phyloP scores from a whole-genome alignment of 2,113 vertebrate genomes.

The Corynorhinus townsendii region DNA sequence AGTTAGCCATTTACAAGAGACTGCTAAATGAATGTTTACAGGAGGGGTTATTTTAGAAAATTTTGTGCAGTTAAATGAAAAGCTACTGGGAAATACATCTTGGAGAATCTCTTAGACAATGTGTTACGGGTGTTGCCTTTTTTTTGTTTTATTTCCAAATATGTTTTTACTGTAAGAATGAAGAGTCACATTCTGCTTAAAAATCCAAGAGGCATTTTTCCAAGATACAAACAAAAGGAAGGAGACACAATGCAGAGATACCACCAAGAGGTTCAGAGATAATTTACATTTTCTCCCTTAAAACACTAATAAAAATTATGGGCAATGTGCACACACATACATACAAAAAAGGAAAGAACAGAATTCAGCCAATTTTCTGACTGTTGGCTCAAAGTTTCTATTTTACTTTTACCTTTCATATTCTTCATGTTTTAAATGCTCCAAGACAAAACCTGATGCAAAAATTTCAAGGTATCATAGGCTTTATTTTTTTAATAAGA shows the following conservation, averaged over 20 bases:
- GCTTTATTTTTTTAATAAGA: neutral
- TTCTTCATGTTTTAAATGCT: neutral
- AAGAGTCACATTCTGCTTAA: neutral
- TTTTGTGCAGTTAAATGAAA: conserved; percentile 38
- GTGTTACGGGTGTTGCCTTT: conserved; percentile 32
- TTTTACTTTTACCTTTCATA: neutral
- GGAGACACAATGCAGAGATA: neutral
- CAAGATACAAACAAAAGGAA: neutral
- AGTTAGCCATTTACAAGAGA: neutral
- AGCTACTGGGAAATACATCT: conserved; percentile 37
- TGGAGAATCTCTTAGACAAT: conserved; percentile 18
- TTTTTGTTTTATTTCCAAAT: neutral
- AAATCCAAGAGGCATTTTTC: neutral
- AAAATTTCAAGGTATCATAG: neutral
- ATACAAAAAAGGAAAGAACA: neutral
- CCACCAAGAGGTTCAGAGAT: neutral
- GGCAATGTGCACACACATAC: neutral
- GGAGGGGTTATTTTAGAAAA: neutral
- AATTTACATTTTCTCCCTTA: neutral
- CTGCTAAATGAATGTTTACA: neutral
- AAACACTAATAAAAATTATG: neutral
- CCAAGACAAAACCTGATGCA: neutral
- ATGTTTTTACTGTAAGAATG: neutral
- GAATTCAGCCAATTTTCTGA: neutral
- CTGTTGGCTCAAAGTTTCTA: neutral